Base-by-base conservation (phyloP, 2,797 vertebrate genomes). In the Sebastiscus tertius region DNA sequence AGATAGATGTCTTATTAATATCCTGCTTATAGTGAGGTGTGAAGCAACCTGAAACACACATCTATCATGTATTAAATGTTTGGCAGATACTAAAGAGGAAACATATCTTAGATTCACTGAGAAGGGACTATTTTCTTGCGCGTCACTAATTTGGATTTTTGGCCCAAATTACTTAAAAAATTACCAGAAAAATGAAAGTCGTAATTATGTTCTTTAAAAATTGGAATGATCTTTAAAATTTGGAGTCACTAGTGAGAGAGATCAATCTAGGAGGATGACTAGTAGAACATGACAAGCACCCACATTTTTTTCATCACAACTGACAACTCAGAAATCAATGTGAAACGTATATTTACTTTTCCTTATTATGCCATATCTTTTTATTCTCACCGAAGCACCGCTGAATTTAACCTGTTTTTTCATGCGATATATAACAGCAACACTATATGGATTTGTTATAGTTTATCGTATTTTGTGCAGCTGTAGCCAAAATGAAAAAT, bases 241-340 rank as follows among this genome's bases (percentile, higher is more conserved):
- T 22, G 24, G n/a, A 75, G 49, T 61, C 22, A 69, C 1, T 13
- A 26, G 11, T 65, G 46, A 74, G 36, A 62, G 14, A 42, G 39
- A 16, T 14, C 6, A 18, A 63, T 72, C 10, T 59, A 24, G n/a
- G 11, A 66, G 8, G 49, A 77, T 77, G 29, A 64, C 6, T 31
- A 70, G 13, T 36, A 77, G n/a, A 66, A 58, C 70, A 77, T 64
- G 58, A 34, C 34, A 26, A 70, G n/a, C 36, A 79, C 65, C 61
- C 29, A 58, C 14, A 4, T 33, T 56, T 56, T 34, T 33, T 77
- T 63, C 29, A 72, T 58, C 31, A 73, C 26, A 79, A 74, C n/a
- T 29, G 2, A 64, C 12, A 66, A 39, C 24, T 66, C 18, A 79
- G 36, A 72, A 66, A 49, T 63, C 27, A 71, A 31, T 69, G 26